Conservation (phyloP, 2,888 invertebrate species). For the Platynereis dumerilii region DNA sequence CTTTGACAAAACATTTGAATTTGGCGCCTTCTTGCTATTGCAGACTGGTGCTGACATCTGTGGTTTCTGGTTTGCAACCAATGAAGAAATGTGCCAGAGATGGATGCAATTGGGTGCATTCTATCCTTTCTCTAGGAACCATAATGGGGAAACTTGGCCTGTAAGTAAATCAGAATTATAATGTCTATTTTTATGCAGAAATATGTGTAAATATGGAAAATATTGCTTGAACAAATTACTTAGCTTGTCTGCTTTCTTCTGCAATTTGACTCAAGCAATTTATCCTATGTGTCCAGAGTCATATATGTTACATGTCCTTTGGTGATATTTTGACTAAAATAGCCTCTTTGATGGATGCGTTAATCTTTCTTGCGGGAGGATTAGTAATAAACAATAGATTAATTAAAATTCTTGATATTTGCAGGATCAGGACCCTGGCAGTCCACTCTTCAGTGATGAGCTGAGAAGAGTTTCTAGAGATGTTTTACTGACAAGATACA, state of each 20-base stretch:
- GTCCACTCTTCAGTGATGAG: slow-evolving; percentile 72
- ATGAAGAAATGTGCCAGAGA: slow-evolving; percentile 69
- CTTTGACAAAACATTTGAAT: not conserved
- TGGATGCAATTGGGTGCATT: slow-evolving; percentile 76
- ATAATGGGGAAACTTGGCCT: slow-evolving; percentile 36
- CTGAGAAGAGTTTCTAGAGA: slow-evolving; percentile 35
- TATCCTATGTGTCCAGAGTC: too few species aligned
- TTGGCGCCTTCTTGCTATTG: not conserved
- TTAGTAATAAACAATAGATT: too few species aligned
- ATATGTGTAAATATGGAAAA: too few species aligned
- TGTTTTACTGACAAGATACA: slow-evolving; percentile 57
- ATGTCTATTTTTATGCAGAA: too few species aligned
- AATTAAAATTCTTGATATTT: too few species aligned
- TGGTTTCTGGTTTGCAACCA: slow-evolving; percentile 63
- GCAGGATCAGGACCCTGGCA: slow-evolving; percentile 74
- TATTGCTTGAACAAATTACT: too few species aligned
- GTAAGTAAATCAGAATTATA: slow-evolving; percentile 8
- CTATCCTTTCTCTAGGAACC: slow-evolving; percentile 66
- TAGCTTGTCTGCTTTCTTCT: too few species aligned
- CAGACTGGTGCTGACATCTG: slow-evolving; percentile 64
- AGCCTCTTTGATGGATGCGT: too few species aligned
- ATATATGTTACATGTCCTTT: too few species aligned
- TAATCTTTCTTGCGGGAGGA: too few species aligned
- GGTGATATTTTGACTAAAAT: too few species aligned
- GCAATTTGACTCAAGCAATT: too few species aligned